These are phyloP conservation scores for Clunio marinus DNA, from an alignment of 2,888 invertebrate genomes.

Conservation along the genomic window DNA sequence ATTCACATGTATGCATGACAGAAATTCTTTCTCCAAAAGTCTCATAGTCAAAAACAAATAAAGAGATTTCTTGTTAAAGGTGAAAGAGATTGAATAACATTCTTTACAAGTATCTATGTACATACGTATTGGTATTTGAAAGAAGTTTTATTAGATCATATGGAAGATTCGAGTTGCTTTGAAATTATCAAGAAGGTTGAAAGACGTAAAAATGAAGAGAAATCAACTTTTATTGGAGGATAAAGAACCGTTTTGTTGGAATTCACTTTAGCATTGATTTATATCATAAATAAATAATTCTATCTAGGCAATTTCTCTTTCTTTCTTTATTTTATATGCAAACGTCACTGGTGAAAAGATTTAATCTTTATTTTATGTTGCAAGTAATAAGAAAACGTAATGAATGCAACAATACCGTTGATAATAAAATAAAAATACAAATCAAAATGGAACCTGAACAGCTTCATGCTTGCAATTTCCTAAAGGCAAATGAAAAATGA, in stretches of 20 bases:
- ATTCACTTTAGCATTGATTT: constrained; percentile 1
- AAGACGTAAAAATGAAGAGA: neutral
- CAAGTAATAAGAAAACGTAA: neutral
- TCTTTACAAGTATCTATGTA: neutral
- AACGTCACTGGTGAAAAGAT: neutral
- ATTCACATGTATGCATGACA: too few relatives aligned
- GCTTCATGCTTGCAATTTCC: constrained; percentile 14
- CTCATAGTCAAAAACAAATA: too few relatives aligned
- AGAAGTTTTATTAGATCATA: constrained; percentile 30
- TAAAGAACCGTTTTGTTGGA: constrained; percentile 25
- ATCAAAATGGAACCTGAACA: constrained; percentile 15
- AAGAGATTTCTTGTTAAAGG: too few relatives aligned
- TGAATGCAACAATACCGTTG: constrained; percentile 9
- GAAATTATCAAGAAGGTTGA: constrained; percentile 3
- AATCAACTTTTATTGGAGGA: constrained; percentile 8
- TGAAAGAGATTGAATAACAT: constrained; percentile 29
- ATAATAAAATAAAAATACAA: constrained; percentile 34
- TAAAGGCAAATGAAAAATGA: constrained; percentile 22
- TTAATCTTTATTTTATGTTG: too few relatives aligned
- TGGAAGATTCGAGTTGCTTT: constrained; percentile 18
- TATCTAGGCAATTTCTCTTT: neutral
- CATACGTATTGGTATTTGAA: neutral
- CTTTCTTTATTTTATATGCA: neutral
- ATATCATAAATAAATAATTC: constrained; percentile 4
- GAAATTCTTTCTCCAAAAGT: neutral